Base-by-base conservation (phyloP, 2,888 invertebrate species). In the Harpagoxenus sublaevis region DNA sequence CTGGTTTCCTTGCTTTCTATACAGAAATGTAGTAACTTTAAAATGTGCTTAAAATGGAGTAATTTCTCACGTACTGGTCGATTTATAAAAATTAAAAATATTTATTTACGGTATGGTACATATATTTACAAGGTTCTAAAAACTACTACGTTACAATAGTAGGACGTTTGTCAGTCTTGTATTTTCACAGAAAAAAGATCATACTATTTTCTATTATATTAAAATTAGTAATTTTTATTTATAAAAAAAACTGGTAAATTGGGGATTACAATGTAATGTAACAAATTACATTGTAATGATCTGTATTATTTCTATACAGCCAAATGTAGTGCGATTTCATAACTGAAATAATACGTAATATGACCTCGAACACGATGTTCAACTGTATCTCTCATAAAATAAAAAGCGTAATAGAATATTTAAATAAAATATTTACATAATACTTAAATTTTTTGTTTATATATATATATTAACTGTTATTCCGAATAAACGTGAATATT, bases 1-100 rank as follows among this genome's bases (percentile, higher is more conserved):
- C n/a, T 18, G 6, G 3, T 28, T 28, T 23, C 15, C 1, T 28
- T 53, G 15, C 10, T 39, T 53, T 77, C 42, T 53, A n/a, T 6
- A 12, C 42, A 65, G 10, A 42, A 77, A 31, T n/a, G 15, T 73
- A 74, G 8, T 73, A 62, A 31, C 9, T 48, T 62, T 3, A 6
- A 28, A 45, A 5, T 6, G 0, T 48, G 23, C n/a, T 65, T 75
- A 9, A 65, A 75, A 6, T 39, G 15, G 0, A 39, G 8, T 55
- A 31, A 73, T n/a, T 57, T 6, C 15, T 55, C 9, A 42, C 45
- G 23, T 78, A 70, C 10, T 66, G 42, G n/a, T 57, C 39, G 18
- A 63, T 66, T 89, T 93, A 93, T 90, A 94, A 94, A 94, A 94
- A 94, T 94, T 90, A 92, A 94, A 94, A 94, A 94, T 94, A 94